Evolutionary conservation across 2,797 vertebrate species (phyloP), one percentile per base, ranked within the genome.

Genomic region (Chanos chanos): DNA sequence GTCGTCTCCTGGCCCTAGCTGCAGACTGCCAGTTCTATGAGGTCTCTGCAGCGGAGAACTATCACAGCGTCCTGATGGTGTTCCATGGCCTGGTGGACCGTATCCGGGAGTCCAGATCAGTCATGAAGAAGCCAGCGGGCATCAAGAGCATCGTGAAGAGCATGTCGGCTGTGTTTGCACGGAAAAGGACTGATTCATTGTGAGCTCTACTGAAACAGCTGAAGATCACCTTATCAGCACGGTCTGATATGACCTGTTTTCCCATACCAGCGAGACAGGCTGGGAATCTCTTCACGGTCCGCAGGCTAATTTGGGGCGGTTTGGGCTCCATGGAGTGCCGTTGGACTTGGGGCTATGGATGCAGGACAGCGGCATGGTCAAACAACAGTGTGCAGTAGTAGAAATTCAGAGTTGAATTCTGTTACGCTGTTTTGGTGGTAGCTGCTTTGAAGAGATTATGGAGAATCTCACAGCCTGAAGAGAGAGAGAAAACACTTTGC

Each of bases 61-160:
- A 89, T 55, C 89, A 91, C 0, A 84, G 89, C 0, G 84, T 88
- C 4, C 84, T 90, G 15, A 80, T 85, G 84, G 89, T 89, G 54
- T 90, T 91, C 73, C 87, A 90, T 1, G 81, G 85, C 40, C 81
- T 91, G 66, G 82, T 86, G 0, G 72, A 86, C 49, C 77, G 80
- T 50, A 80, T 91, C 57, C 82, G 78, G 0, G 86, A 89, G 54
- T 79, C 82, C 53, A 88, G 75, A 49, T 56, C 82, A 61, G 70
- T 77, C 1, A 61, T 82, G 51, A 91, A 86, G 64, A 90, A 81
- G 54, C 83, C 85, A 0, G 81, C 78, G 0, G 82, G 89, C 44
- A 87, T 91, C 64, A 85, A 88, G 62, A 79, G 86, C 63, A 91
- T 91, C 0, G 86, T 91, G 71, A 90, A 87, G 70, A 91, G 87